A percentile compares a stretch with the other conserved stretches of the same genome.
phyloP scores from a whole-genome alignment of 2,888 invertebrate genomes.

The Cremastinae sp. region DNA sequence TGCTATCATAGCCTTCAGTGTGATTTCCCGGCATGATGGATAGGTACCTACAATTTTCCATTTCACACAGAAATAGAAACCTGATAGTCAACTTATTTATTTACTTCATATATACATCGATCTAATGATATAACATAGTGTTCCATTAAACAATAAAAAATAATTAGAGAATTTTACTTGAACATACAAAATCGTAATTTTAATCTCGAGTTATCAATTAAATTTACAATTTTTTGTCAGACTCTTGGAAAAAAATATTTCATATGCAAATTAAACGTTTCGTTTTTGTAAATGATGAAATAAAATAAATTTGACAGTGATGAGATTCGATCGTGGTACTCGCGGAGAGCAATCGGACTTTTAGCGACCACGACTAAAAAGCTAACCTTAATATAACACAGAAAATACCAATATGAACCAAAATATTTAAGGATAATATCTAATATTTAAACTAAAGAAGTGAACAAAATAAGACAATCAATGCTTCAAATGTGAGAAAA shows the following conservation, averaged over 20 bases:
- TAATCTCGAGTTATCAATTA: no score
- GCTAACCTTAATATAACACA: background rate
- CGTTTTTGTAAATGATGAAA: background rate
- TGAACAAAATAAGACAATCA: background rate
- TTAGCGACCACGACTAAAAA: constrained; percentile 25
- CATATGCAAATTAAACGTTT: background rate
- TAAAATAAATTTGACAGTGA: constrained; percentile 46
- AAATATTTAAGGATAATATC: background rate
- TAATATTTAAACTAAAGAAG: background rate
- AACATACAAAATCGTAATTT: no score
- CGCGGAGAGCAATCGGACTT: constrained; percentile 14
- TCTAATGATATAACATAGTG: no score
- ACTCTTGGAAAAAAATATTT: background rate
- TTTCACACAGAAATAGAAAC: constrained; percentile 39
- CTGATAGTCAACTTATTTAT: background rate
- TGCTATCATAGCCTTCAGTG: constrained; percentile 7
- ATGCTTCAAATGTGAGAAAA: background rate
- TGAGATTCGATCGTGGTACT: constrained; percentile 50
- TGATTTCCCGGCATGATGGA: constrained; percentile 40
- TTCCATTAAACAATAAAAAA: no score
- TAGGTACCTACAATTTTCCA: background rate
- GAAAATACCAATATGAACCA: background rate
- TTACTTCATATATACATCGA: background rate
- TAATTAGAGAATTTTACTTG: no score
- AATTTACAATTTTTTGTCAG: no score